These are phyloP conservation scores for Calameuta pallipes DNA, from an alignment of 2,888 invertebrate genomes.

Conservation along the genomic window DNA sequence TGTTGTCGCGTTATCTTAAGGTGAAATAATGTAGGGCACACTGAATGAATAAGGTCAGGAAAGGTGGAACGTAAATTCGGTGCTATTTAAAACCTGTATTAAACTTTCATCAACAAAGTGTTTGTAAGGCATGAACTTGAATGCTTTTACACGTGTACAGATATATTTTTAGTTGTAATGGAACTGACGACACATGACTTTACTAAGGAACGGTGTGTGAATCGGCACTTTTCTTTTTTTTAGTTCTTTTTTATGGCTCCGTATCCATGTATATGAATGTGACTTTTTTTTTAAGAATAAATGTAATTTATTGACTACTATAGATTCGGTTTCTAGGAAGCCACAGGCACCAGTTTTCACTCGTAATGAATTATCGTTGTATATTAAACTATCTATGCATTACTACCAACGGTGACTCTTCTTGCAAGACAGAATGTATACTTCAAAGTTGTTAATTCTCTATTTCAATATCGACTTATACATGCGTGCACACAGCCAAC, in stretches of 20 bases:
- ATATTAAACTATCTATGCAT: slow-evolving; percentile 13
- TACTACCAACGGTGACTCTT: slow-evolving; percentile 19
- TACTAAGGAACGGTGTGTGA: slow-evolving; percentile 27
- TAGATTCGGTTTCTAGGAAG: slow-evolving; percentile 24
- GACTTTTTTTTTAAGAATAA: slow-evolving; percentile 47
- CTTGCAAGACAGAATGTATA: slow-evolving; percentile 36
- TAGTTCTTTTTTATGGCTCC: slow-evolving; percentile 44
- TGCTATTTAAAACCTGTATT: background rate
- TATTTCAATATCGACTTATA: slow-evolving; percentile 24
- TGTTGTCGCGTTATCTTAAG: background rate
- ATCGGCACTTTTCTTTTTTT: slow-evolving; percentile 28
- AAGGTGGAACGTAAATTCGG: background rate
- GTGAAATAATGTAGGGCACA: background rate
- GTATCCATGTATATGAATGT: slow-evolving; percentile 48
- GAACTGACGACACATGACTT: slow-evolving; percentile 44
- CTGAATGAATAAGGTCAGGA: background rate
- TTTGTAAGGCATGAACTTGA: slow-evolving; percentile 10
- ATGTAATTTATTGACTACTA: slow-evolving; percentile 53
- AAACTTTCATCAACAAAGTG: background rate
- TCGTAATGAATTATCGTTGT: slow-evolving; percentile 25
- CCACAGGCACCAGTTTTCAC: slow-evolving; percentile 17
- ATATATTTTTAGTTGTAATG: slow-evolving; percentile 37
- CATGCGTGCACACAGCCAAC: slow-evolving; percentile 21
- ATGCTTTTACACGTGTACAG: slow-evolving; percentile 24
- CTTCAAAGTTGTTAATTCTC: slow-evolving; percentile 34